Evolutionary conservation across 92 coral and sea anemone species (phyloP), one percentile per base, ranked within the genome.

Genomic region (Diadumene lineata): DNA sequence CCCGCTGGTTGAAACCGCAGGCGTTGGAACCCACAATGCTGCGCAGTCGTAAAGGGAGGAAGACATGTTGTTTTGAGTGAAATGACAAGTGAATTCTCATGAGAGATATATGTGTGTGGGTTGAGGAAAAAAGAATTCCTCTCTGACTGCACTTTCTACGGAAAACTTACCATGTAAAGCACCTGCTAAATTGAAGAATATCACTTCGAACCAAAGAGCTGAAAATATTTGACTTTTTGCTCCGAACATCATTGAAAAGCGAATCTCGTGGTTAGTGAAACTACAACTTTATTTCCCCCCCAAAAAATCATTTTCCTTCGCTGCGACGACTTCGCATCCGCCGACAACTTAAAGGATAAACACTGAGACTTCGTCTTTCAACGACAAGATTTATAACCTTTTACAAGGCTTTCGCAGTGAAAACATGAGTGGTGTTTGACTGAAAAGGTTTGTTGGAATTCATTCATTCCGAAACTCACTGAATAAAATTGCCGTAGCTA

Each of bases 11-110:
- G 62, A 16, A 26, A 31, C 60, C 74, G 60, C 50, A 21, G 67
- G 63, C 68, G 78, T 26, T 30, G 13, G 1, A 29, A 34, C 89
- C 89, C 89, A 85, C 17, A 72, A 74, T 7, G 32, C 85, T 60
- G 2, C 60, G 74, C 89, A 72, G 50, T 51, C 68, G 19, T 58
- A 30, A 68, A 73, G 56, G 63, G 55, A 31, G 77, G 89, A 70
- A 68, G 89, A 85, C 89, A 85, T 85, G 50, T 84, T 84, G 86
- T 82, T 75, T 82, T 82, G 81, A 60, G 81, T 73, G 46, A 72
- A 65, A 24, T 66, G 85, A 60, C 72, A 83, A 74, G 79, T 62
- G 78, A 57, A 60, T 80, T 78, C 31, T 30, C 31, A 6, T 60
- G 19, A 62, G 68, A 31, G 7, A 62, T 55, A 65, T 18, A 33